Percentiles rank a stretch among this genome's conserved stretches.
phyloP scores from a whole-genome alignment of 2,113 vertebrate species.

The Regulus satrapa region DNA sequence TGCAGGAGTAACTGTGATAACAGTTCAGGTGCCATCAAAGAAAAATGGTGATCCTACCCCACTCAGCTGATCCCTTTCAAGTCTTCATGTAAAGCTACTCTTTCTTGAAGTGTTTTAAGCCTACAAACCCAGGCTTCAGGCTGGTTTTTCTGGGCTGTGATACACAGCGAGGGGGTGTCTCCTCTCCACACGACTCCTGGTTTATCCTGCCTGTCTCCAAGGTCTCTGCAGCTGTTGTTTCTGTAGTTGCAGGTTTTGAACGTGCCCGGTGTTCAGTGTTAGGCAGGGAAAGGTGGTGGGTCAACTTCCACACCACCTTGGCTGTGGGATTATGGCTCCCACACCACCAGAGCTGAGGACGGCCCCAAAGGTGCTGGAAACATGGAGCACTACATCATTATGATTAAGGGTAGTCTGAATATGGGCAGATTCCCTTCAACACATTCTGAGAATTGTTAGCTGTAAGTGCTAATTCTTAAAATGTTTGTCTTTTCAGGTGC shows the following conservation, averaged over 20 bases:
- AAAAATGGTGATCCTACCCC: neutral
- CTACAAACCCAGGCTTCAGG: neutral
- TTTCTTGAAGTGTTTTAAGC: neutral
- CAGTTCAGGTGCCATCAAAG: neutral
- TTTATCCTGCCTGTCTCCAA: neutral
- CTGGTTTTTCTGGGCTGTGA: neutral
- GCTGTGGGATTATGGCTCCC: neutral
- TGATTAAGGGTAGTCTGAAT: neutral
- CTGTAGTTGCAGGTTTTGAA: neutral
- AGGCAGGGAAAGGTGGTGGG: neutral
- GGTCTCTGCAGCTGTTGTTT: neutral
- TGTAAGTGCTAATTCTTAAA: neutral
- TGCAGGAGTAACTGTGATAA: neutral
- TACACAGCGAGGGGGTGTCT: rapidly evolving
- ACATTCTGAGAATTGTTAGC: neutral
- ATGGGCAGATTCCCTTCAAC: neutral
- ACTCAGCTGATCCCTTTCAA: neutral
- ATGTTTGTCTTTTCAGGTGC: constrained; percentile 80
- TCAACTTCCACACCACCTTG: neutral
- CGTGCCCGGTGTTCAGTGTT: rapidly evolving
- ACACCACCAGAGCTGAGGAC: neutral
- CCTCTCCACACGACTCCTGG: rapidly evolving
- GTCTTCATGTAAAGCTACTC: neutral
- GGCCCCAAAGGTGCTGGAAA: neutral
- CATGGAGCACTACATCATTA: neutral